Conservation (phyloP, 2,797 vertebrate species). For the Lutjanus campechanus region DNA sequence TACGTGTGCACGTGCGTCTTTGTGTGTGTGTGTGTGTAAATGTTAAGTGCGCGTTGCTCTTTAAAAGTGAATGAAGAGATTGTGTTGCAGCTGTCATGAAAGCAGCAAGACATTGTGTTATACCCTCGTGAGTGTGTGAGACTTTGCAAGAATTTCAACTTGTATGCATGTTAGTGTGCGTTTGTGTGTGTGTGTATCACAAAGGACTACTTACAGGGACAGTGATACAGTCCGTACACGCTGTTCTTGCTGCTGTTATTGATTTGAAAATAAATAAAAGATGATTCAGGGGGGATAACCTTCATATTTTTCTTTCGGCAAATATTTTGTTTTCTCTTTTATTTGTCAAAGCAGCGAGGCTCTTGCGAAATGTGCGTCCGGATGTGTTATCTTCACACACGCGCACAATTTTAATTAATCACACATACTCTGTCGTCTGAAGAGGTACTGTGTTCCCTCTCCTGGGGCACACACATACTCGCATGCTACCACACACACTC, state of each 20-base stretch:
- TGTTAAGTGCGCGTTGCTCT: conserved; percentile 5
- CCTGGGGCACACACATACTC: conserved; percentile 26
- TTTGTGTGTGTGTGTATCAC: conserved; percentile 18
- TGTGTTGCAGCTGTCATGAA: conserved; percentile 69
- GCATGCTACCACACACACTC: conserved; percentile 31
- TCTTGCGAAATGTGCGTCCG: conserved; percentile 2
- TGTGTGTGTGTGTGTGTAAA: conserved; percentile 7
- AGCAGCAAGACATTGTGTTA: conserved; percentile 58
- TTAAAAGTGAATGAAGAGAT: conserved; percentile 66
- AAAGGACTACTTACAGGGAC: conserved; percentile 20
- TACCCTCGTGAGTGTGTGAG: conserved; percentile 31
- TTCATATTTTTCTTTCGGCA: conserved; percentile 33
- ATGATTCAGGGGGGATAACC: conserved; percentile 34
- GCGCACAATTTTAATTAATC: conserved; percentile 53
- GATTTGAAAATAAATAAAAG: conserved; percentile 66
- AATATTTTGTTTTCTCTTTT: conserved; percentile 36
- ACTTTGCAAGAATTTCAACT: conserved; percentile 30
- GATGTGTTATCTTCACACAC: not conserved
- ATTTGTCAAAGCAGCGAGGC: conserved; percentile 17
- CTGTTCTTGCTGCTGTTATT: conserved; percentile 51
- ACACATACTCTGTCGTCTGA: conserved; percentile 41
- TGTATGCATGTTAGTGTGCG: conserved; percentile 20
- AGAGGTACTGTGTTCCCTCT: conserved; percentile 60
- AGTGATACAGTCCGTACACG: conserved; percentile 28
- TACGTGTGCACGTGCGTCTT: conserved; percentile 15